phyloP scores from a whole-genome alignment of 2,888 invertebrate genomes.

The Tetrapedia diversipes region DNA sequence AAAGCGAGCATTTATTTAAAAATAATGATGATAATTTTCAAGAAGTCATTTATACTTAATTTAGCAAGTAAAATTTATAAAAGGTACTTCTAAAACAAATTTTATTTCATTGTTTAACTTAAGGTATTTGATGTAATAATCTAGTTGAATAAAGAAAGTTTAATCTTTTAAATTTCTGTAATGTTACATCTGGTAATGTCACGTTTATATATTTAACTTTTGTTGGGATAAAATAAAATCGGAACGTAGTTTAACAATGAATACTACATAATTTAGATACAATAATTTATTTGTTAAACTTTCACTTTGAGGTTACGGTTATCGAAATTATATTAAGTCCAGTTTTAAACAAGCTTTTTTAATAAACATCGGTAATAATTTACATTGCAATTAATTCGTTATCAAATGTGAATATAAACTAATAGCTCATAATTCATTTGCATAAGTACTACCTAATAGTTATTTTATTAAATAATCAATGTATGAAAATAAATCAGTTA shows the following conservation, averaged over 20 bases:
- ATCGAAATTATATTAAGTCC: background rate
- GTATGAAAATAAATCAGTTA: background rate
- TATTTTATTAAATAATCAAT: background rate
- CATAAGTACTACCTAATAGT: background rate
- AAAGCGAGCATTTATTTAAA: constrained; percentile 1
- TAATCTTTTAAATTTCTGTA: background rate
- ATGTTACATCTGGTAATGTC: background rate
- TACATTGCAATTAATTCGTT: background rate
- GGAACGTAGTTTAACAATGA: background rate
- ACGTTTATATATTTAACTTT: too few relatives aligned
- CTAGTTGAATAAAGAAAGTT: background rate
- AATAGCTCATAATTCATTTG: background rate
- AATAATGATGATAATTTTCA: background rate
- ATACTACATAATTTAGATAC: background rate
- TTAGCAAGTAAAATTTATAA: background rate
- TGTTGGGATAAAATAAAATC: background rate
- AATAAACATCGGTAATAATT: background rate
- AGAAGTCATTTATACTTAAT: background rate
- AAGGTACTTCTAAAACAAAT: background rate
- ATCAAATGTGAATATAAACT: background rate
- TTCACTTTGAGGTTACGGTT: constrained; percentile 31
- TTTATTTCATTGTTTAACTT: background rate
- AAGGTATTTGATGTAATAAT: background rate
- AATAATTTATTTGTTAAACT: background rate
- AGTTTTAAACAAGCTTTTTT: constrained; percentile 1